These are phyloP conservation scores for Scytalopus superciliaris DNA, from an alignment of 2,113 vertebrate genomes.

Conservation along the genomic window DNA sequence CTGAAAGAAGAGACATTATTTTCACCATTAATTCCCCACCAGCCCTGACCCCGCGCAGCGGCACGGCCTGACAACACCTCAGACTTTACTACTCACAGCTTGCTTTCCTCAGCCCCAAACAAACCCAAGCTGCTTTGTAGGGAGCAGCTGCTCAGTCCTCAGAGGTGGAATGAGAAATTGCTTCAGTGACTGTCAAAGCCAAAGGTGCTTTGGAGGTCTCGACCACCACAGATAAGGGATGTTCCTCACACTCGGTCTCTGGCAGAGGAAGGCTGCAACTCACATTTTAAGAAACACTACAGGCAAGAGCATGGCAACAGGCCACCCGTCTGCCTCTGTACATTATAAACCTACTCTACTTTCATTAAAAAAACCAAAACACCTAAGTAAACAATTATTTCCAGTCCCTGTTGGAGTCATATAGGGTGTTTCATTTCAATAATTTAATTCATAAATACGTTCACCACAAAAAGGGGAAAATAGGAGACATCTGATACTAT, in stretches of 20 bases:
- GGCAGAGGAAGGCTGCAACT: background rate
- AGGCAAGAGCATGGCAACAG: conserved; percentile 70
- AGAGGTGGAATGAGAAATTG: background rate
- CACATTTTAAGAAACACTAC: background rate
- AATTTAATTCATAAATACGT: background rate
- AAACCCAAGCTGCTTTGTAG: background rate
- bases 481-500: background rate
- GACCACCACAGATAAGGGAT: background rate
- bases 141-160: background rate
- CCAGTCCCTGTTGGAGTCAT: background rate
- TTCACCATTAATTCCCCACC: background rate
- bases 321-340: background rate
- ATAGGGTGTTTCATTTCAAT: background rate
- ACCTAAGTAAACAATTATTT: background rate
- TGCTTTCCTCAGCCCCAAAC: background rate
- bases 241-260: background rate
- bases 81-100: background rate
- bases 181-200: background rate
- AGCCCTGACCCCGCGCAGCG: accelerated
- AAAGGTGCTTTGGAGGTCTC: background rate
- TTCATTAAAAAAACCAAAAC: background rate
- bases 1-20: conserved; percentile 62
- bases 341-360: background rate
- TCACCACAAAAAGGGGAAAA: background rate
- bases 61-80: background rate